Conservation (phyloP, 2,888 invertebrate species). For the Hymenopus coronatus region DNA sequence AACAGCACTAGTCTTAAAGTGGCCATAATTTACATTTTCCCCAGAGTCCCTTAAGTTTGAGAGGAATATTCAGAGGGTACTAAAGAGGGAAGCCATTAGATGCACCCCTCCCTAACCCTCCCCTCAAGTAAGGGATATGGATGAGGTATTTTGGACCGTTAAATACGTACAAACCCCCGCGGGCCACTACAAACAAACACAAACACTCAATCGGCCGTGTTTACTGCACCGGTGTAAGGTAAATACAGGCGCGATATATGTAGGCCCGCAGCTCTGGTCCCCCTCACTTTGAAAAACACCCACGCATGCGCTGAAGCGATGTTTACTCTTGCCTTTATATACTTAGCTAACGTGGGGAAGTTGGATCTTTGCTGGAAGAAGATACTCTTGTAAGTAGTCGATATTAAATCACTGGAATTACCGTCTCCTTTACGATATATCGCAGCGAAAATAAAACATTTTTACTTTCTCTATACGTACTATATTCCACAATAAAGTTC, state of each 20-base stretch:
- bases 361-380: too few species aligned
- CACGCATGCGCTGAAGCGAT: too few species aligned
- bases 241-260: not conserved
- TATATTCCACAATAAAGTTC: too few species aligned
- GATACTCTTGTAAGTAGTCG: too few species aligned
- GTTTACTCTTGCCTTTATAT: too few species aligned
- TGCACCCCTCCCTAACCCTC: not conserved
- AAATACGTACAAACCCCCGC: not conserved
- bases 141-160: not conserved
- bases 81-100: not conserved
- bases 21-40: not conserved
- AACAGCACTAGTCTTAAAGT: not conserved
- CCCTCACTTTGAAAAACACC: not conserved
- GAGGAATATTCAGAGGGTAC: not conserved
- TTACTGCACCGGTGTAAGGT: not conserved
- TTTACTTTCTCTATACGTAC: too few species aligned
- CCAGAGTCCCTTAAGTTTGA: not conserved
- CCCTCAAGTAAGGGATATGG: not conserved
- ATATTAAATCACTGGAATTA: too few species aligned
- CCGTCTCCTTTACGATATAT: too few species aligned
- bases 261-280: not conserved
- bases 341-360: too few species aligned
- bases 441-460: too few species aligned
- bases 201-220: not conserved
- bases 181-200: not conserved